Percentiles rank a stretch among this genome's conserved stretches.
These are phyloP conservation scores for Phalera bucephala DNA, from an alignment of 2,888 invertebrate genomes.

Conservation along the genomic window DNA sequence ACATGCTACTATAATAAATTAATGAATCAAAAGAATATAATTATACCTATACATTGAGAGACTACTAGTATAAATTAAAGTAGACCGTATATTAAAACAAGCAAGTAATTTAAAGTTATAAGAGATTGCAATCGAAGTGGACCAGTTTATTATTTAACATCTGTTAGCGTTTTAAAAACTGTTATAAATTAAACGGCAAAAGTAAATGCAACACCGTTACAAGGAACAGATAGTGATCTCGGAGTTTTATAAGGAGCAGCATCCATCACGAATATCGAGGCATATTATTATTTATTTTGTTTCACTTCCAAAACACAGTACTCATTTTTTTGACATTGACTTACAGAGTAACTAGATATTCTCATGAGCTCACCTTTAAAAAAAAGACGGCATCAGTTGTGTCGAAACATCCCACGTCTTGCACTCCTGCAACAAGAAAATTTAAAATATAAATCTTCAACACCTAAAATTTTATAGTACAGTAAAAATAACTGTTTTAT, in stretches of 20 bases:
- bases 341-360: too few species aligned
- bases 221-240: constrained; percentile 41
- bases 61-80: constrained; percentile 8
- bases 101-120: constrained; percentile 14
- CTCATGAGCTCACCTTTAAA: constrained; percentile 52
- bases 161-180: constrained; percentile 24
- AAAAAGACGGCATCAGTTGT: constrained; percentile 53
- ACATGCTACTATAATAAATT: background rate
- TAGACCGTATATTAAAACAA: constrained; percentile 18
- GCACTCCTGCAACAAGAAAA: constrained; percentile 73
- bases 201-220: constrained; percentile 30
- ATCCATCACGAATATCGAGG: constrained; percentile 26
- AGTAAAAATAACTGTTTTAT: constrained; percentile 16
- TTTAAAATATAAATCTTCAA: constrained; percentile 17
- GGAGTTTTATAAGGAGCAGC: constrained; percentile 25
- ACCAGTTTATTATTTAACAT: constrained; percentile 30
- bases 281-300: too few species aligned
- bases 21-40: background rate
- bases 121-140: constrained; percentile 27
- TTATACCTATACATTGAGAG: background rate
- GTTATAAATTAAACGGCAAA: constrained; percentile 22
- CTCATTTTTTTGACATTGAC: too few species aligned
- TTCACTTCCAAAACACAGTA: too few species aligned
- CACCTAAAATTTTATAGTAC: constrained; percentile 8
- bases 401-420: constrained; percentile 65